These are phyloP conservation scores for Empis stercorea DNA, from an alignment of 2,888 invertebrate genomes.

Conservation along the genomic window DNA sequence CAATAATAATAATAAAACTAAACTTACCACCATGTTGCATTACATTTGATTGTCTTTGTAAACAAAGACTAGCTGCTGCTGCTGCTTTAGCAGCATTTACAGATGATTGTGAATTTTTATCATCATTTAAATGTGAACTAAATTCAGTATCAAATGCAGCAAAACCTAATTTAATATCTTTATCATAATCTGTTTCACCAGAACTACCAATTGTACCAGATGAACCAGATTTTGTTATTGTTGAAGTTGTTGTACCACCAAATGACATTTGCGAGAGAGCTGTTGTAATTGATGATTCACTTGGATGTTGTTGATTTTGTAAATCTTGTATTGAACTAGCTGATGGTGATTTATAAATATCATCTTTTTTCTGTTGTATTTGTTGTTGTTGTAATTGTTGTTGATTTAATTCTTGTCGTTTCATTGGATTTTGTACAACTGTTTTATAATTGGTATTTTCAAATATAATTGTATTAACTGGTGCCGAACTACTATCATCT, in stretches of 20 bases:
- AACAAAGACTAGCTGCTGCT: conserved; percentile 18
- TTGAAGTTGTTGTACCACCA: conserved; percentile 30
- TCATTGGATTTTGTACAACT: conserved; percentile 44
- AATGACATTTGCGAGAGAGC: conserved; percentile 57
- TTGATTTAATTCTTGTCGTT: conserved; percentile 32
- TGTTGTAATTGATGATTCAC: conserved; percentile 35
- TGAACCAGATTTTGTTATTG: conserved; percentile 9
- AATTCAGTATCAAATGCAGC: conserved; percentile 75
- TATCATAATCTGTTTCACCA: conserved; percentile 57
- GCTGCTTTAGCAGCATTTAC: conserved; percentile 31
- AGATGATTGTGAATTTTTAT: conserved; percentile 38
- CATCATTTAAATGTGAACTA: conserved; percentile 42
- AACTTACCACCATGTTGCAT: conserved; percentile 26
- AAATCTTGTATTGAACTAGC: conserved; percentile 31
- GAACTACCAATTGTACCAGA: conserved; percentile 14
- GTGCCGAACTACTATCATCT: conserved; percentile 60
- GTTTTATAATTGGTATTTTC: conserved; percentile 84
- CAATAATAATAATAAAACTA: too few relatives aligned
- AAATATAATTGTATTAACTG: conserved; percentile 79
- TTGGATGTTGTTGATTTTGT: conserved; percentile 17
- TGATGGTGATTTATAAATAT: conserved; percentile 13
- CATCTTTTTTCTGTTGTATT: conserved; percentile 12
- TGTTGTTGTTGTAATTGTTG: conserved; percentile 10
- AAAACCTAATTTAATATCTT: conserved; percentile 85
- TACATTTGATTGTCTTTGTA: conserved; percentile 15